Base-by-base conservation (phyloP, 2,888 invertebrate genomes). In the Ichneumoninae sp. region DNA sequence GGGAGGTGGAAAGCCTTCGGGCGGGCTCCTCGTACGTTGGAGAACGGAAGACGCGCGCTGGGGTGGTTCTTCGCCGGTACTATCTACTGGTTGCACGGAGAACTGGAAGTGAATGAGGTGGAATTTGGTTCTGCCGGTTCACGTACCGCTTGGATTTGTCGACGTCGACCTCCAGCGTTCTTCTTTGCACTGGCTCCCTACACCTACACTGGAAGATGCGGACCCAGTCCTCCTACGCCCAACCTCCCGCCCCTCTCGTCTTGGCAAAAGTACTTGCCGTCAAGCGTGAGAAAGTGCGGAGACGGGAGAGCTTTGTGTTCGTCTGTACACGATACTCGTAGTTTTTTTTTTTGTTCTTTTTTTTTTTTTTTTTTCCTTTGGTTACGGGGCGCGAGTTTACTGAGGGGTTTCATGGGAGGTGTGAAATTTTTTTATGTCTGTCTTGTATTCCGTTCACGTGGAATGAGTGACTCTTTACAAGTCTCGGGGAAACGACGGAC, bases 41-140 rank as follows among this genome's bases (percentile, higher is more conserved):
- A 52, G 65, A 52, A 54, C 50, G 66, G 36, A 26, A 19, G 36
- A 75, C 54, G 22, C 76, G 22, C 66, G 22, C 26, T 8, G 19
- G 26, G 52, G 19, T 16, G 52, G 66, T 66, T 66, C 66, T 40
- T 66, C 40, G 62, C n/a, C 33, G 22, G 40, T 44, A 40, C 66
- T 40, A 26, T 44, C 47, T 75, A 47, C 68, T 13, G 57, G 66
- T 52, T 52, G 54, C 26, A 52, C 71, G 44, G 78, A 77, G 79
- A 77, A 52, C 57, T 57, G 52, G 74, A 74, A 68, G 84, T 82
- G 86, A 86, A 85, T 86, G 85, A 84, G 86, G 84, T 87, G 77
- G 87, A 89, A 91, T 90, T 92, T 92, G 92, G 89, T 91, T 93
- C 92, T 93, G 93, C 93, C 90, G 89, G 89, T 88, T 91, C 92